phyloP scores from a whole-genome alignment of 1,140 invertebrate species.

The Caligus rogercresseyi region DNA sequence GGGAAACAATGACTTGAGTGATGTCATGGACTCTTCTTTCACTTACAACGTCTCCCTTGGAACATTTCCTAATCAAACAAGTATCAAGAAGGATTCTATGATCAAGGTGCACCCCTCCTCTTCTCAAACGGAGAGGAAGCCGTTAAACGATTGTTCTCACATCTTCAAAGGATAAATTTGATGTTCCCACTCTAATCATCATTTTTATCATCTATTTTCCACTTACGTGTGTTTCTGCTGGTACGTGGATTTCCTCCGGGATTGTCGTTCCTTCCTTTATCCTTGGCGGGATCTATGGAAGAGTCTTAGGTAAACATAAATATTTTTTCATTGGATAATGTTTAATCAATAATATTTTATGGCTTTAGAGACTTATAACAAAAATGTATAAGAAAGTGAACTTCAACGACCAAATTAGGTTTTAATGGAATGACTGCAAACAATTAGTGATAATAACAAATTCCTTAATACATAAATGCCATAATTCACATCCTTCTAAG shows the following conservation, averaged over 20 bases:
- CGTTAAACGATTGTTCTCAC: slow-evolving; percentile 30
- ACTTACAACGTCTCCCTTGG: background rate
- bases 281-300: slow-evolving; percentile 25
- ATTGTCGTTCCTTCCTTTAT: slow-evolving; percentile 29
- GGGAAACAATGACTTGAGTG: background rate
- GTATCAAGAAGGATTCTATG: slow-evolving; percentile 16
- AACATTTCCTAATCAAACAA: background rate
- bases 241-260: slow-evolving; percentile 28
- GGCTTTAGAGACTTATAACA: too few relatives aligned
- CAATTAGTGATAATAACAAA: too few relatives aligned
- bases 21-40: background rate
- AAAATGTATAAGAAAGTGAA: too few relatives aligned
- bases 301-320: slow-evolving; percentile 8
- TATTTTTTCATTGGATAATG: too few relatives aligned
- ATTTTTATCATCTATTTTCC: slow-evolving; percentile 27
- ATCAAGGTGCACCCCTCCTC: slow-evolving; percentile 30
- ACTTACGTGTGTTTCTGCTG: slow-evolving; percentile 29
- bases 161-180: slow-evolving; percentile 30
- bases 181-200: slow-evolving; percentile 27
- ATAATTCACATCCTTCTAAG: too few relatives aligned
- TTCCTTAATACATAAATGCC: too few relatives aligned
- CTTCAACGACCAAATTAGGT: too few relatives aligned
- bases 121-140: slow-evolving; percentile 30
- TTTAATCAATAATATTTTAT: too few relatives aligned
- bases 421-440: too few relatives aligned